Conservation (phyloP, 2,113 vertebrate species). For the Cichladusa arquata region DNA sequence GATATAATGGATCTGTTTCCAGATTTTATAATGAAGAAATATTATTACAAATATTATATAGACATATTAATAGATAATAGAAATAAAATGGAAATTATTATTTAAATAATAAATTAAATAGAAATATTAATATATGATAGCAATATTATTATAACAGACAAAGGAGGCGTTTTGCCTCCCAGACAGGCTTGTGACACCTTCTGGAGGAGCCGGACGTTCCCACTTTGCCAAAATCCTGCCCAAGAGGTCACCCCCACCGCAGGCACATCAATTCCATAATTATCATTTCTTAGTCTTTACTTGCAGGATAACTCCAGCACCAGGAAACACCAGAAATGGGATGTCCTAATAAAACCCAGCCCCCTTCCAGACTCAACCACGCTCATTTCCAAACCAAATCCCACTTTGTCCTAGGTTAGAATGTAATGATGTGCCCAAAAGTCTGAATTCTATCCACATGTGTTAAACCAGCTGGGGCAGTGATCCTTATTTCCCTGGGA, state of each 20-base stretch:
- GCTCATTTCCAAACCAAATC: background rate
- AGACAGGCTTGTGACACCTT: background rate
- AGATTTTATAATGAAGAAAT: background rate
- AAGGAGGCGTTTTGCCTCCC: background rate
- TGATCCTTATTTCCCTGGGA: too few species aligned
- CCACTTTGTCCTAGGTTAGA: too few species aligned
- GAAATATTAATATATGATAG: background rate
- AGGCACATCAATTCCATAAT: background rate
- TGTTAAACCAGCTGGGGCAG: too few species aligned
- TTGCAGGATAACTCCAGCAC: background rate
- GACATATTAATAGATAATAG: background rate
- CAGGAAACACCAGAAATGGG: background rate
- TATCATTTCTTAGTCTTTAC: too few species aligned
- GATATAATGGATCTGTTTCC: rapidly evolving
- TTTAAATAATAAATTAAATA: too few species aligned
- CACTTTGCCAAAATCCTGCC: background rate
- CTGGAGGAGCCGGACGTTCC: background rate
- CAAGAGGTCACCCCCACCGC: background rate
- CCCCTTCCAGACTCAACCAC: background rate
- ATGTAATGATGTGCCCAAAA: too few species aligned
- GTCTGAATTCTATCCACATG: too few species aligned
- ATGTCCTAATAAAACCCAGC: too few species aligned
- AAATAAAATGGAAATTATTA: too few species aligned
- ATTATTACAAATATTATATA: too few species aligned
- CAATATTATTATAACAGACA: too few species aligned